Conservation (phyloP, 2,797 vertebrate genomes). For the Anguilla megastoma region DNA sequence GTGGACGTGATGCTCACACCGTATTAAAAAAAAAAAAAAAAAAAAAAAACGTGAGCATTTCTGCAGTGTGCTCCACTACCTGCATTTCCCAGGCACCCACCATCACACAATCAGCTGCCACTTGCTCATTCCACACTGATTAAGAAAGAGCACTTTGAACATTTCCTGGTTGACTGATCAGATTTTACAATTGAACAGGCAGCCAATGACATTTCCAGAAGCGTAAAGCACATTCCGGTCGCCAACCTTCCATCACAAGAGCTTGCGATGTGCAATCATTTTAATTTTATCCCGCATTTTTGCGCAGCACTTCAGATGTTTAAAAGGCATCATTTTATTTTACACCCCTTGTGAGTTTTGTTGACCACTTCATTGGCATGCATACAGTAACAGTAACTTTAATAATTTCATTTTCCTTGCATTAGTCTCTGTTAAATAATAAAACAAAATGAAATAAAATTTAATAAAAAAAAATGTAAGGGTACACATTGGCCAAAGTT, state of each 20-base stretch:
- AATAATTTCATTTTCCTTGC: neutral
- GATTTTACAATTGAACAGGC: slow-evolving; percentile 7
- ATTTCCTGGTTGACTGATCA: neutral
- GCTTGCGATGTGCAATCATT: neutral
- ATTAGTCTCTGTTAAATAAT: neutral
- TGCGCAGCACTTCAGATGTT: neutral
- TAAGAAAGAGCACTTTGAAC: neutral
- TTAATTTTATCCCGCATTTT: neutral
- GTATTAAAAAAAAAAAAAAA: neutral
- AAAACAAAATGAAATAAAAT: neutral
- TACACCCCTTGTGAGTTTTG: neutral
- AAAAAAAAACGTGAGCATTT: neutral
- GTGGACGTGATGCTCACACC: neutral
- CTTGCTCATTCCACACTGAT: slow-evolving; percentile 5
- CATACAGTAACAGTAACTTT: neutral
- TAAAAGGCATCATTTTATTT: neutral
- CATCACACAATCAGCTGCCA: neutral
- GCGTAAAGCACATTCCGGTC: neutral
- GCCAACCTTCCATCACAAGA: neutral
- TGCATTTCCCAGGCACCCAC: neutral
- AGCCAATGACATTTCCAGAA: slow-evolving; percentile 1
- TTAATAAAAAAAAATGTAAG: neutral
- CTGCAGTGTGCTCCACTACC: neutral
- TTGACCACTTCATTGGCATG: neutral
- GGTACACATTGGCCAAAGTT: neutral